Conservation (phyloP, 1,140 invertebrate species). For the Scaptodrosophila lebanonensis region DNA sequence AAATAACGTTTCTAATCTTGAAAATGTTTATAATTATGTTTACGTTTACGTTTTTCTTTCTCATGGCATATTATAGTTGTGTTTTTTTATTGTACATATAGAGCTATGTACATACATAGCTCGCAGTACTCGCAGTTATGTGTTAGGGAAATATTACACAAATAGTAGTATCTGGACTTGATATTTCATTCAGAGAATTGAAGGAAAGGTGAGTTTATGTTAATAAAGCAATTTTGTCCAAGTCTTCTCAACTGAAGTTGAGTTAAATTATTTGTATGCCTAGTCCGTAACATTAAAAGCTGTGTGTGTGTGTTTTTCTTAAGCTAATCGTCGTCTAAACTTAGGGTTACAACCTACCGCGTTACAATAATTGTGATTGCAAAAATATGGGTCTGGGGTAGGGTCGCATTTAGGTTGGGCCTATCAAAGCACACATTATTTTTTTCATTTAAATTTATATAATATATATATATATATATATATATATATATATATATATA, state of each 20-base stretch:
- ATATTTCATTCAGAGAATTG: too few species aligned
- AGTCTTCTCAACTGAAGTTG: conserved; percentile 7
- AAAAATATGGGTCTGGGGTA: not conserved
- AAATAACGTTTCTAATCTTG: conserved; percentile 1
- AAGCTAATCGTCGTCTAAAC: conserved; percentile 42
- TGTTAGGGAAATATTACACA: too few species aligned
- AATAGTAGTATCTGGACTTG: too few species aligned
- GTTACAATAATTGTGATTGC: conserved; percentile 32
- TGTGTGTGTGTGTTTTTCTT: too few species aligned
- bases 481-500: too few species aligned
- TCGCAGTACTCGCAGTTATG: too few species aligned
- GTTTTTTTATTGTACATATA: conserved; percentile 5
- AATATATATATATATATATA: conserved; percentile 32
- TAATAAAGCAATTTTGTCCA: too few species aligned
- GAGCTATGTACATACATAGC: conserved; percentile 17
- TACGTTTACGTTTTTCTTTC: conserved; percentile 5
- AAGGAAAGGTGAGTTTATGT: conserved; percentile 6
- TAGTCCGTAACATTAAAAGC: too few species aligned
- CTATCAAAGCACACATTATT: too few species aligned
- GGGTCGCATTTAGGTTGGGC: conserved; percentile 4
- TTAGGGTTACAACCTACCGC: conserved; percentile 64
- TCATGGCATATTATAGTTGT: conserved; percentile 31
- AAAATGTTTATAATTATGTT: not conserved
- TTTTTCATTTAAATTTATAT: conserved; percentile 14
- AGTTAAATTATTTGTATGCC: conserved; percentile 4